phyloP scores from a whole-genome alignment of 2,797 vertebrate genomes.

The Potorous gilbertii region DNA sequence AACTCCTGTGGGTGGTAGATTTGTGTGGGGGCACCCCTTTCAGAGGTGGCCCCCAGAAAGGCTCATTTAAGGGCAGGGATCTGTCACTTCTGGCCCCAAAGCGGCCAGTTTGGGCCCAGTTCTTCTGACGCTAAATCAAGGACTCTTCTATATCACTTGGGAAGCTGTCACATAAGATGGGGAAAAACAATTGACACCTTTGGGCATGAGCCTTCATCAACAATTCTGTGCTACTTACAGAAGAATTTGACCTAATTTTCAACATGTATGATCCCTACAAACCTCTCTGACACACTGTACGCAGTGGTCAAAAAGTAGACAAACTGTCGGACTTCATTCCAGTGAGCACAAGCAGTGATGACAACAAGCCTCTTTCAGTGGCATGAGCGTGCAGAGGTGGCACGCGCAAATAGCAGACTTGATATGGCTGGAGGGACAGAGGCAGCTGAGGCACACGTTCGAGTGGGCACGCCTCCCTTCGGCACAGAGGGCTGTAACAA shows the following conservation, averaged over 20 bases:
- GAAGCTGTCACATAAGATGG: constrained; percentile 24
- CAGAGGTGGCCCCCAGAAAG: too few species aligned
- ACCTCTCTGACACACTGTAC: not conserved
- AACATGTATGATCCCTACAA: constrained; percentile 21
- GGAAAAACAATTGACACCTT: constrained; percentile 18
- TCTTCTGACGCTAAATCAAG: too few species aligned
- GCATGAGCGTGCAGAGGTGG: not conserved
- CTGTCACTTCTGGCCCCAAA: not conserved
- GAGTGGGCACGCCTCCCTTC: not conserved
- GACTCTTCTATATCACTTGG: not conserved
- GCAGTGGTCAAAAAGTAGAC: not conserved
- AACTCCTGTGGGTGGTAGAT: not conserved
- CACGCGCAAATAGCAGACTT: not conserved
- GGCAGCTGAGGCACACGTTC: too few species aligned
- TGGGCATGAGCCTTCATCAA: constrained; percentile 20
- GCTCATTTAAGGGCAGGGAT: not conserved
- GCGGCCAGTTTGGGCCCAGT: not conserved
- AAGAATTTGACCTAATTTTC: constrained; percentile 16
- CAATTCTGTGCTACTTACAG: constrained; percentile 42
- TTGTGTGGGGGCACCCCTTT: not conserved
- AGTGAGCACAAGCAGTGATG: not conserved
- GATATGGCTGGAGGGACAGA: too few species aligned
- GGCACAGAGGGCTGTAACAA: too few species aligned
- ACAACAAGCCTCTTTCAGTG: not conserved
- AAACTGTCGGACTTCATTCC: not conserved